Evolutionary conservation across 2,888 invertebrate species (phyloP).

Genomic region (Lacanobia wlatinum): DNA sequence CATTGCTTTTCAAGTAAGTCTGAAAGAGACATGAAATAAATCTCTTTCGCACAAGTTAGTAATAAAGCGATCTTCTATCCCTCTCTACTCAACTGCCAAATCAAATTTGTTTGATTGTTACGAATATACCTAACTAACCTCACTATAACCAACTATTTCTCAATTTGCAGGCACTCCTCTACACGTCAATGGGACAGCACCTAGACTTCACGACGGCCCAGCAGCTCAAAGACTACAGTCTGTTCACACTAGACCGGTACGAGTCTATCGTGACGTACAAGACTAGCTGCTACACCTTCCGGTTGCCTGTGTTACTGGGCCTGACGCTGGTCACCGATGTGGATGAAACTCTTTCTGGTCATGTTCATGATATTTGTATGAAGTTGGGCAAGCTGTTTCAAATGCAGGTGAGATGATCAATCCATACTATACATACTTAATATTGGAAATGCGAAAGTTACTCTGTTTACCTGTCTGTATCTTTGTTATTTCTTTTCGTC

Average conservation of each 20-base stretch:
- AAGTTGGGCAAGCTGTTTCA: conserved; percentile 98
- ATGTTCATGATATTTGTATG: conserved; percentile 94
- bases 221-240: conserved; percentile 76
- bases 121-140: too few relatives aligned
- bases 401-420: conserved; percentile 92
- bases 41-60: too few relatives aligned
- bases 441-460: too few relatives aligned
- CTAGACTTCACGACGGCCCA: conserved; percentile 93
- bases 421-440: too few relatives aligned
- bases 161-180: conserved; percentile 83
- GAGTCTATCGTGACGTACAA: conserved; percentile 96
- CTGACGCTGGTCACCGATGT: conserved; percentile 94
- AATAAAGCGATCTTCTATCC: too few relatives aligned
- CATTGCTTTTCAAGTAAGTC: too few relatives aligned
- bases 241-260: conserved; percentile 95
- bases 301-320: conserved; percentile 95
- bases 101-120: too few relatives aligned
- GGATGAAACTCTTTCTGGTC: conserved; percentile 93
- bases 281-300: conserved; percentile 97
- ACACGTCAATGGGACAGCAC: conserved; percentile 95
- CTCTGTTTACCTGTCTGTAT: not conserved
- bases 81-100: too few relatives aligned
- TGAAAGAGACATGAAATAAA: too few relatives aligned
- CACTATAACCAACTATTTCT: too few relatives aligned
- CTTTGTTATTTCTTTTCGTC: not conserved